These are phyloP conservation scores for Maniola jurtina DNA, from an alignment of 1,140 invertebrate genomes.

Conservation along the genomic window DNA sequence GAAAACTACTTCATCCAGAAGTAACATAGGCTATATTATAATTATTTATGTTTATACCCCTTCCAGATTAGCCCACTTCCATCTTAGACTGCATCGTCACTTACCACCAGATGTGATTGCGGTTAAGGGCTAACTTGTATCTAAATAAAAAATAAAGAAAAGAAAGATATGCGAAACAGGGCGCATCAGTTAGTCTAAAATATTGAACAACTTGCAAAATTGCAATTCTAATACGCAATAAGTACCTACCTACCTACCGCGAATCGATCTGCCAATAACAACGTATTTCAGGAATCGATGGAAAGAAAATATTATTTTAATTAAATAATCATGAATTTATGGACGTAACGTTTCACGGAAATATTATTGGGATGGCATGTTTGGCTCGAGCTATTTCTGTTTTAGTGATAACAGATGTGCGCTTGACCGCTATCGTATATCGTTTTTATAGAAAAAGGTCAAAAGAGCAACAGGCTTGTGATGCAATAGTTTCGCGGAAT, in stretches of 20 bases:
- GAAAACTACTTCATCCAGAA: too few relatives aligned
- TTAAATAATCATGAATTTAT: slow-evolving; percentile 18
- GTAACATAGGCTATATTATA: too few relatives aligned
- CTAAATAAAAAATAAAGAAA: too few relatives aligned
- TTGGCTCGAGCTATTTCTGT: background rate
- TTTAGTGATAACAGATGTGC: background rate
- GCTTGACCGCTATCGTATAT: background rate
- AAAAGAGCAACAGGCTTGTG: too few relatives aligned
- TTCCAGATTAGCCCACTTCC: too few relatives aligned
- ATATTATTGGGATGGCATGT: background rate
- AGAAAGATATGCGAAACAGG: too few relatives aligned
- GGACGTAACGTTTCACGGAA: slow-evolving; percentile 4
- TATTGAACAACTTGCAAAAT: background rate
- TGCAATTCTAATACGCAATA: background rate
- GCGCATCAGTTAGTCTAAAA: background rate
- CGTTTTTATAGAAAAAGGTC: too few relatives aligned
- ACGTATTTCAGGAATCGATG: slow-evolving; percentile 12
- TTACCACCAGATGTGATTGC: too few relatives aligned
- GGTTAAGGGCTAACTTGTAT: too few relatives aligned
- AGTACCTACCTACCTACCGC: background rate
- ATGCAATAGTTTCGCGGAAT: too few relatives aligned
- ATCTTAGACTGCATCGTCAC: too few relatives aligned
- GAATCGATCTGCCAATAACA: slow-evolving; percentile 4
- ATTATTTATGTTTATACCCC: too few relatives aligned
- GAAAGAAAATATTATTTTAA: slow-evolving; percentile 8